These are phyloP conservation scores for Myotis myotis DNA, from an alignment of 2,797 vertebrate genomes.

Conservation along the genomic window DNA sequence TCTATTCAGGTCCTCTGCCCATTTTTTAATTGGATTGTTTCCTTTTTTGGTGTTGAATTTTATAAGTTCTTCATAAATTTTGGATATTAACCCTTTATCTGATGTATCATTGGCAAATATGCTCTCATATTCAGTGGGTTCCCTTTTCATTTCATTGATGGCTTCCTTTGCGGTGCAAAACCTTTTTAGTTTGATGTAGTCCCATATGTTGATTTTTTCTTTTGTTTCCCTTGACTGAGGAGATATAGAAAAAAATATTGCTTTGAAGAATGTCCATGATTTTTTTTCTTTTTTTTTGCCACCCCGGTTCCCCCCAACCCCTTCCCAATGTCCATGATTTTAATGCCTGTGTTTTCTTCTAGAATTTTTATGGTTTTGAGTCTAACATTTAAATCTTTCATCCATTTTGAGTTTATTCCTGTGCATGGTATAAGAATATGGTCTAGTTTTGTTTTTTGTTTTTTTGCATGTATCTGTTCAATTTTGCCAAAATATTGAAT, in stretches of 20 bases:
- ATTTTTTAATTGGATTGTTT: background rate
- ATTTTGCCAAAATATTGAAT: too few relatives aligned
- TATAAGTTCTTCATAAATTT: background rate
- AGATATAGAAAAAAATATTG: background rate
- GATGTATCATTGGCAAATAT: background rate
- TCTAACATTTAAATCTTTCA: too few relatives aligned
- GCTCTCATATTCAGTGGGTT: background rate
- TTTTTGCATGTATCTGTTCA: too few relatives aligned
- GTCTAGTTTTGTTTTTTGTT: too few relatives aligned
- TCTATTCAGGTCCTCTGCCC: background rate
- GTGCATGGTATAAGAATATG: too few relatives aligned
- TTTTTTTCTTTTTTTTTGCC: background rate
- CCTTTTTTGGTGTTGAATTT: background rate
- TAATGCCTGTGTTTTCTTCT: background rate
- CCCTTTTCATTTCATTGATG: background rate
- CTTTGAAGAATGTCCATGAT: background rate
- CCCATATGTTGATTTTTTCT: background rate
- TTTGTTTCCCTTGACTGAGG: background rate
- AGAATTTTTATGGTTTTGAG: too few relatives aligned
- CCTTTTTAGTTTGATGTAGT: background rate
- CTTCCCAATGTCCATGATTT: too few relatives aligned
- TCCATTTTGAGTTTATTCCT: too few relatives aligned
- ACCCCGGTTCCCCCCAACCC: too few relatives aligned
- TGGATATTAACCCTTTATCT: background rate
- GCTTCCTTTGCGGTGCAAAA: background rate